Percentiles rank a stretch among this genome's conserved stretches.
These are phyloP conservation scores for Mesochorus sp. DNA, from an alignment of 2,888 invertebrate genomes.

Conservation along the genomic window DNA sequence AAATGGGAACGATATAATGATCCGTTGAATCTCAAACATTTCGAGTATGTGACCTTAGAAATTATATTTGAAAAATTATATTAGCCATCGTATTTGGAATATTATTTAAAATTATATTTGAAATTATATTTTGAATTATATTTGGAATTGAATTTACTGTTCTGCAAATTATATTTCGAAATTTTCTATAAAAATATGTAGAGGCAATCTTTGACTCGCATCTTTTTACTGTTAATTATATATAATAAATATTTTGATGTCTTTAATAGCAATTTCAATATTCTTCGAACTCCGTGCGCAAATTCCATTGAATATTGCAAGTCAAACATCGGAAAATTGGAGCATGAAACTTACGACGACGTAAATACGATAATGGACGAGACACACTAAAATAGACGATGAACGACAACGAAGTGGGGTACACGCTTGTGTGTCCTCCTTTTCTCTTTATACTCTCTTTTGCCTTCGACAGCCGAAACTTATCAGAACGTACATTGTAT, in stretches of 20 bases:
- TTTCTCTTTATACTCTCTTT: conserved; percentile 26
- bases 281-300: background rate
- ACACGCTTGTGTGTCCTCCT: conserved; percentile 13
- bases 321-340: conserved; percentile 50
- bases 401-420: conserved; percentile 33
- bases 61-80: no score
- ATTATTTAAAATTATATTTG: no score
- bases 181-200: no score
- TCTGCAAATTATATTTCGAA: no score
- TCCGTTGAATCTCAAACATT: no score
- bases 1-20: no score
- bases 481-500: no score
- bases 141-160: no score
- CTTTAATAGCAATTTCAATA: background rate
- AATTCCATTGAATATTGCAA: conserved; percentile 44
- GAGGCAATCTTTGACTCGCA: no score
- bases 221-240: background rate
- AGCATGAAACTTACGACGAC: conserved; percentile 39
- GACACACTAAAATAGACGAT: conserved; percentile 46
- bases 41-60: no score
- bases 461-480: conserved; percentile 36
- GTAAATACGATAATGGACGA: conserved; percentile 54
- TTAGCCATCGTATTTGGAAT: no score
- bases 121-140: no score
- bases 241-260: background rate